Conservation (phyloP, 2,113 vertebrate species). For the Tonatia bakeri region DNA sequence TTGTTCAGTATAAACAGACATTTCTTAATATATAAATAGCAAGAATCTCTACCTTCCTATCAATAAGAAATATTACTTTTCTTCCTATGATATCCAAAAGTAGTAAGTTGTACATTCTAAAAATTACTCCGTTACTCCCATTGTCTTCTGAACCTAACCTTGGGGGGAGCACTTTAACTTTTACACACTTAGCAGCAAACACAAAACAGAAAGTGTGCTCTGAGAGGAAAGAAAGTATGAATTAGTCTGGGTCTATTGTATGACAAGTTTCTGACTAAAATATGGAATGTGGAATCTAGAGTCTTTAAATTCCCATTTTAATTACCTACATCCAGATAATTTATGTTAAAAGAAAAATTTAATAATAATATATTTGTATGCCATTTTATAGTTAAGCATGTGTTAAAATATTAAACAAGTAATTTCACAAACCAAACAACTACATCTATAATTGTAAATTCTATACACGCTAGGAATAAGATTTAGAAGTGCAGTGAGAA, state of each 20-base stretch:
- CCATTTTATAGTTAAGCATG: background rate
- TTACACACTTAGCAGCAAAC: background rate
- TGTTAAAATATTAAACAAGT: background rate
- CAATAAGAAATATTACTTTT: background rate
- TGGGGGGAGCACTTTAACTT: background rate
- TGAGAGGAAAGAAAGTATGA: background rate
- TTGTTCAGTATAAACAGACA: background rate
- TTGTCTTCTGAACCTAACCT: background rate
- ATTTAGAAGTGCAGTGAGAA: background rate
- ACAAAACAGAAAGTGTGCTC: background rate
- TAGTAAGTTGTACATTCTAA: background rate
- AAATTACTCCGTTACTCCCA: background rate
- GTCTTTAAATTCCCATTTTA: background rate
- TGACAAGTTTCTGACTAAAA: background rate
- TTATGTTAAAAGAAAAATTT: constrained; percentile 3
- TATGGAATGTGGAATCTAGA: background rate
- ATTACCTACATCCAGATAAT: background rate
- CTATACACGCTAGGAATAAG: background rate
- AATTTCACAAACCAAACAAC: background rate
- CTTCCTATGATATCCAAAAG: background rate
- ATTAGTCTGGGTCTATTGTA: background rate
- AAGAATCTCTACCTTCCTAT: background rate
- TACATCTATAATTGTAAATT: background rate
- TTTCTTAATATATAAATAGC: background rate
- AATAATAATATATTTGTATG: background rate